Evolutionary conservation across 2,888 invertebrate genomes (phyloP), one percentile per base, ranked within the genome.

Genomic region (Eupithecia subumbrata): DNA sequence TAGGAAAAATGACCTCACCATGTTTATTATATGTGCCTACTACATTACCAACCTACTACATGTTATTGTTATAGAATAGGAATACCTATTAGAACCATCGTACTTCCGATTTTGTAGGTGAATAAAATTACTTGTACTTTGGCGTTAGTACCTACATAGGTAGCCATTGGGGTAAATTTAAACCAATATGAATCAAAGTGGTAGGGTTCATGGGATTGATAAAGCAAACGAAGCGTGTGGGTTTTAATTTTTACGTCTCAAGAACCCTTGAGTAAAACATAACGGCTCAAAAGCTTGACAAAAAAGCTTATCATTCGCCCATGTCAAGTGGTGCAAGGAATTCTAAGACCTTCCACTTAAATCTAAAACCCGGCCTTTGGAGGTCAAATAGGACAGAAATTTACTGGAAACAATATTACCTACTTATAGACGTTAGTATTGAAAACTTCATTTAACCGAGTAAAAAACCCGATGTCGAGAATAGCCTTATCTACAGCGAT

Each of bases 401-500:
- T 60, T 5, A 22, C 60, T 2, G 11, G 14, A 25, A 60, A 14
- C 12, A 25, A 25, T 25, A n/a, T n/a, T n/a, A 60, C 25, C 9
- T 60, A 56, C 11, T n/a, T 18, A 52, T 11, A 56, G 25, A 60
- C 12, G 12, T 25, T 14, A 37, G 14, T 60, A 25, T 14, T 25
- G 5, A 25, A 60, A 60, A 25, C 22, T 25, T 25, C 9, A 60
- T 60, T 56, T 22, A 56, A 22, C 52, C 22, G 22, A 22, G 4
- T 11, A 11, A 56, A 56, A 25, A 60, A 56, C 22, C 25, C 22
- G 60, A 25, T 25, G 25, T 5, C 25, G 14, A 60, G 60, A 60
- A 60, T 25, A 60, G 60, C 60, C 56, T 60, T 60, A 60, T 60
- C 60, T 14, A 25, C 25, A 5, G 25, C 40, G 66, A 67, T 67